Conservation (phyloP, 1,140 invertebrate genomes). For the Bombus impatiens region DNA sequence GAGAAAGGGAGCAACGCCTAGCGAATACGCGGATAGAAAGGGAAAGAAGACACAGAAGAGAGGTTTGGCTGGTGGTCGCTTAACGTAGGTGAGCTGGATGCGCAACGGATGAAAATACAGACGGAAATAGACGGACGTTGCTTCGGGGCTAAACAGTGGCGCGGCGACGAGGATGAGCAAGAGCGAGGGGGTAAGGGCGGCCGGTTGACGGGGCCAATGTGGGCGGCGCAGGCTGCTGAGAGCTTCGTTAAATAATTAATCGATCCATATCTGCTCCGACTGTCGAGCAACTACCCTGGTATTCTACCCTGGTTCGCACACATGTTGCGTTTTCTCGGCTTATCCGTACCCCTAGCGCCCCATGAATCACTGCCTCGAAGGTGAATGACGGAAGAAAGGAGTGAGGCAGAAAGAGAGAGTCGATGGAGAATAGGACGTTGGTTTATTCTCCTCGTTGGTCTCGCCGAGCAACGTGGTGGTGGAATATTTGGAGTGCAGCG, state of each 20-base stretch:
- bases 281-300: constrained; percentile 36
- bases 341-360: background rate
- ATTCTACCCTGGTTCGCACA: constrained; percentile 29
- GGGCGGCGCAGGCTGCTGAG: constrained; percentile 33
- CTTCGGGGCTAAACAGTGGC: constrained; percentile 46
- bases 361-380: constrained; percentile 29
- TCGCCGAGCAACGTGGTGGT: background rate
- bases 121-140: constrained; percentile 47
- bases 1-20: no score
- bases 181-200: constrained; percentile 5
- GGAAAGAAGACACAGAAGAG: background rate
- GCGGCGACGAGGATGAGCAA: constrained; percentile 8
- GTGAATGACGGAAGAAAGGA: background rate
- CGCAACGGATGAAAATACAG: constrained; percentile 38
- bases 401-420: background rate
- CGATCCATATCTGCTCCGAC: constrained; percentile 29
- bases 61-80: background rate
- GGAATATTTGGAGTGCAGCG: background rate
- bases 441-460: background rate
- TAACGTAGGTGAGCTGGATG: constrained; percentile 41
- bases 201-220: constrained; percentile 2
- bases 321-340: constrained; percentile 49
- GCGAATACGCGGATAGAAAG: no score
- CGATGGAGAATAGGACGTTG: background rate
- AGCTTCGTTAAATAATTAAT: constrained; percentile 60